Evolutionary conservation across 2,113 vertebrate species (phyloP), one percentile per base, ranked within the genome.

Genomic region (Chrysochloris asiatica): DNA sequence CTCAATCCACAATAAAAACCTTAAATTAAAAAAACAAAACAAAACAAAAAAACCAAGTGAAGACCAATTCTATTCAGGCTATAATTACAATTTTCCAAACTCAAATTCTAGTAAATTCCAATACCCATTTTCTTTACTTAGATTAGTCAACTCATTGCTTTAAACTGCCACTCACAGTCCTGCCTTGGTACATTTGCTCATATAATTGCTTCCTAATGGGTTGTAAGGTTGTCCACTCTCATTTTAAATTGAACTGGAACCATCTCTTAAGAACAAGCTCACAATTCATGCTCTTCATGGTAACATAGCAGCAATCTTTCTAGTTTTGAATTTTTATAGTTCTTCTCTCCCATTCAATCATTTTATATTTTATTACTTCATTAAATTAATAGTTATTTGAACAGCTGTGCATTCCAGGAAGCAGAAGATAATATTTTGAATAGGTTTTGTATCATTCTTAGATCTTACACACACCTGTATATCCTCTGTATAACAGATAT

Each of bases 331-430:
- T 87, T 89, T 89, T 38, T 47, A 41, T 43, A 82, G 41, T 41
- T 8, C 6, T 7, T 69, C 12, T 69, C 54, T 5, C n/a, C n/a
- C 17, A 61, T 75, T n/a, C 9, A 45, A 24, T 43, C 36, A 82
- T 71, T 67, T 84, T 50, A 28, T 84, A 65, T 63, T n/a, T n/a
- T n/a, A n/a, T n/a, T n/a, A n/a, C 21, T 45, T 8, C 47, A 48
- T 85, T 75, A 43, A 90, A n/a, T n/a, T n/a, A n/a, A n/a, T n/a
- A n/a, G 54, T 88, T 54, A 88, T 80, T 45, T 56, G 83, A 90
- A 63, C 33, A 73, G 54, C 22, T 69, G 24, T 7, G 65, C 8
- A 16, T 93, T 88, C n/a, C 67, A 92, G 38, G 43, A 95, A 65
- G n/a, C 12, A 94, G 24, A 69, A 72, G 61, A 14, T n/a, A 36